These are phyloP conservation scores for Mya arenaria DNA, from an alignment of 1,140 invertebrate genomes.

Conservation along the genomic window DNA sequence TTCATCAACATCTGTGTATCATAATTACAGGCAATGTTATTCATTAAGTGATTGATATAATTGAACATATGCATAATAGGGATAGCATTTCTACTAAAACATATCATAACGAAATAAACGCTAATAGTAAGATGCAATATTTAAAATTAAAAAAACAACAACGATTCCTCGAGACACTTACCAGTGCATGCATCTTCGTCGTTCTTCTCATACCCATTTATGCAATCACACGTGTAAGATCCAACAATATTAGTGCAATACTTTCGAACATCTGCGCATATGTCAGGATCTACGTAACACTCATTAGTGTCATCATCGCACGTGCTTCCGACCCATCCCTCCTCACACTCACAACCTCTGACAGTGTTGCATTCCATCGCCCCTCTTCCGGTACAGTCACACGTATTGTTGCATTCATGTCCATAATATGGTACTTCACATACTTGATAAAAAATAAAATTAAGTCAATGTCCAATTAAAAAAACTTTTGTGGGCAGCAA, in stretches of 20 bases:
- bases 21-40: too few species aligned
- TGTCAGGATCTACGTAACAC: background rate
- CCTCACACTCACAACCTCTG: background rate
- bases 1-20: background rate
- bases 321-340: conserved; percentile 7
- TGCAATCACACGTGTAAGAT: conserved; percentile 4
- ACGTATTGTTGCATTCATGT: background rate
- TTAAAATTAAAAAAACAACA: too few species aligned
- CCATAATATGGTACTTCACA: background rate
- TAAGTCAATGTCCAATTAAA: too few species aligned
- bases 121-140: too few species aligned
- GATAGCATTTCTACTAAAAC: too few species aligned
- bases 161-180: conserved; percentile 14
- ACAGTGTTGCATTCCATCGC: background rate
- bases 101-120: too few species aligned
- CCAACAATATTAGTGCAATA: conserved; percentile 6
- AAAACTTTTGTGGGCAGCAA: background rate
- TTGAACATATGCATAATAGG: too few species aligned
- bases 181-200: background rate
- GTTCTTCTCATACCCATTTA: background rate
- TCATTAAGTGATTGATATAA: too few species aligned
- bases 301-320: conserved; percentile 19
- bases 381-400: background rate
- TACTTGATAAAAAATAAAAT: too few species aligned
- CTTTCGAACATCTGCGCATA: background rate